phyloP scores from a whole-genome alignment of 1,140 invertebrate genomes.

The Ceratitis capitata region DNA sequence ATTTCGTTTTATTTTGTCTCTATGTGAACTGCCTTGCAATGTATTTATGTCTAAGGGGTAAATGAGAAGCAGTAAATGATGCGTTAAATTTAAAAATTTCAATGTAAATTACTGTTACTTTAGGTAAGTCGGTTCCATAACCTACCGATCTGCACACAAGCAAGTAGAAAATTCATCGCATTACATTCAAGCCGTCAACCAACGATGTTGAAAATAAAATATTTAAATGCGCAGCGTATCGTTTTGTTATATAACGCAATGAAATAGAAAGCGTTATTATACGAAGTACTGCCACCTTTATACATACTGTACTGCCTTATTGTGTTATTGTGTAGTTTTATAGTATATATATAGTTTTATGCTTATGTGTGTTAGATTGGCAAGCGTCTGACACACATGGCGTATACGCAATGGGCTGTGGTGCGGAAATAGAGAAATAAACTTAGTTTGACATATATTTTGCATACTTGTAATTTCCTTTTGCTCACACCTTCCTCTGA shows the following conservation, averaged over 20 bases:
- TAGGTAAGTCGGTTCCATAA: background rate
- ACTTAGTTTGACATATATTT: background rate
- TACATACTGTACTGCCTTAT: too few species aligned
- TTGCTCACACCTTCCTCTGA: background rate
- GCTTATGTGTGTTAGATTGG: background rate
- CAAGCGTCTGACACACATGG: background rate
- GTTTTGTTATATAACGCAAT: background rate
- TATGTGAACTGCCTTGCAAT: too few species aligned
- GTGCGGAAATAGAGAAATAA: background rate
- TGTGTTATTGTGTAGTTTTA: too few species aligned
- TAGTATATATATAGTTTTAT: background rate
- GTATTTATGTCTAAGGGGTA: too few species aligned
- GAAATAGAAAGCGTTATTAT: background rate
- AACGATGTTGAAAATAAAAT: background rate
- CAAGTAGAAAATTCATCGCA: background rate
- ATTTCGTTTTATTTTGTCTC: too few species aligned
- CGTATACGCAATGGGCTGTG: background rate
- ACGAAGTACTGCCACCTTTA: too few species aligned
- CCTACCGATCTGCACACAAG: background rate
- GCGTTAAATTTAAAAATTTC: background rate
- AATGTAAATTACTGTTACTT: background rate
- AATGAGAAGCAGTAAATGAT: too few species aligned
- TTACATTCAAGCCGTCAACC: background rate
- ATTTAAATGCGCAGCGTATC: background rate
- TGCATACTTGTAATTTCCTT: conserved; percentile 6